phyloP scores from a whole-genome alignment of 2,797 vertebrate species.

The Oryzias dopingdopingensis region DNA sequence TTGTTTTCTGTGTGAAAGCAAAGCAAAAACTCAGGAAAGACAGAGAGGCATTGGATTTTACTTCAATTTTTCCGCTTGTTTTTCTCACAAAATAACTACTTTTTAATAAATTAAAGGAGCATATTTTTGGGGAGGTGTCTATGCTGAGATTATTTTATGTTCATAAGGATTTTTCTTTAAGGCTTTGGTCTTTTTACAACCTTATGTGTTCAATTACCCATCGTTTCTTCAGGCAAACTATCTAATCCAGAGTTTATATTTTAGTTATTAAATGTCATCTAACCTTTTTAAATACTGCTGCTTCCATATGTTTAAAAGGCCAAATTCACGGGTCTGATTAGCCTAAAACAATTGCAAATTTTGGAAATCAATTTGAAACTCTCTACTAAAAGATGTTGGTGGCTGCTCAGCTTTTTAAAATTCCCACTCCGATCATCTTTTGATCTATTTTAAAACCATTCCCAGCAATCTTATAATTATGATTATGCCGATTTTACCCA shows the following conservation, averaged over 20 bases:
- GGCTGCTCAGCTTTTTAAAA: no score
- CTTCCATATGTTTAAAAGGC: not conserved
- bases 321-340: not conserved
- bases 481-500: no score
- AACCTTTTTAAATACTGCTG: slow-evolving; percentile 4
- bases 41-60: not conserved
- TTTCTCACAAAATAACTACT: no score
- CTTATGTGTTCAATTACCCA: not conserved
- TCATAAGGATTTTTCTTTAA: not conserved
- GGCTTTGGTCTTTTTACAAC: not conserved
- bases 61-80: not conserved
- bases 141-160: not conserved
- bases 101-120: no score
- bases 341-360: not conserved
- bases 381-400: not conserved
- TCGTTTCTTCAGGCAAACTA: not conserved
- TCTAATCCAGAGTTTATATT: slow-evolving; percentile 7
- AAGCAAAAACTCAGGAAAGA: not conserved
- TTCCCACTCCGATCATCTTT: no score
- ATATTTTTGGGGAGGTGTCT: not conserved
- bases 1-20: slow-evolving; percentile 84
- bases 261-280: slow-evolving; percentile 2
- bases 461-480: no score
- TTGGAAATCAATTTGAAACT: not conserved
- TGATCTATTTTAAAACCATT: no score